phyloP scores from a whole-genome alignment of 2,113 vertebrate genomes.

The Saccopteryx bilineata region DNA sequence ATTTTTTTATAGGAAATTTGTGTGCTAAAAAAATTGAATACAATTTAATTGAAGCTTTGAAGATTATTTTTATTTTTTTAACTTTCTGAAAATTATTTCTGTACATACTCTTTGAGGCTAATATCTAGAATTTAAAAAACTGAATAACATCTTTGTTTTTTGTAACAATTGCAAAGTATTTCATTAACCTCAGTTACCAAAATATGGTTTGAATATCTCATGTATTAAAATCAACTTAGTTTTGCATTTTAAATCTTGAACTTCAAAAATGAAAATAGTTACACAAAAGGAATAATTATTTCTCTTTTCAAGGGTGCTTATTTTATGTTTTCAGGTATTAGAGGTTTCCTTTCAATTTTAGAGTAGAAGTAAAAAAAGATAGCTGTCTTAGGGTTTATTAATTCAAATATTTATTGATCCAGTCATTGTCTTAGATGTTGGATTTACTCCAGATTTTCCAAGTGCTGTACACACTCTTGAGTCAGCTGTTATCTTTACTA shows the following conservation, averaged over 20 bases:
- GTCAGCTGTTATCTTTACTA: constrained; percentile 23
- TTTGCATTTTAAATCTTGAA: constrained; percentile 44
- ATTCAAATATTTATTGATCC: neutral
- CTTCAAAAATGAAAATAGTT: constrained; percentile 11
- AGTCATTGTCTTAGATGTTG: neutral
- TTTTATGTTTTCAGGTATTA: neutral
- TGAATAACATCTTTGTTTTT: neutral
- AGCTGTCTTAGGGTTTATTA: neutral
- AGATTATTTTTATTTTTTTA: neutral
- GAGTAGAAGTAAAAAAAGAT: neutral
- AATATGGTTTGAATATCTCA: neutral
- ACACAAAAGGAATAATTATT: neutral
- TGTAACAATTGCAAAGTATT: neutral
- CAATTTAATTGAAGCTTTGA: neutral
- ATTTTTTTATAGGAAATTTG: neutral
- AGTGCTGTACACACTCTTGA: neutral
- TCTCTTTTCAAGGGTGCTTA: neutral
- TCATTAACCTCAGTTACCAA: neutral
- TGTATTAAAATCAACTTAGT: constrained; percentile 20
- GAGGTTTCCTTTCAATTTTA: constrained; percentile 1
- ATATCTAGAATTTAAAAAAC: neutral
- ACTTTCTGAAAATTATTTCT: neutral
- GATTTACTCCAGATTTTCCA: neutral
- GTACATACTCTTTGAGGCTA: neutral
- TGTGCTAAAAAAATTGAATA: neutral